phyloP scores from a whole-genome alignment of 1,140 invertebrate genomes.

The Zaprionus vittiger region DNA sequence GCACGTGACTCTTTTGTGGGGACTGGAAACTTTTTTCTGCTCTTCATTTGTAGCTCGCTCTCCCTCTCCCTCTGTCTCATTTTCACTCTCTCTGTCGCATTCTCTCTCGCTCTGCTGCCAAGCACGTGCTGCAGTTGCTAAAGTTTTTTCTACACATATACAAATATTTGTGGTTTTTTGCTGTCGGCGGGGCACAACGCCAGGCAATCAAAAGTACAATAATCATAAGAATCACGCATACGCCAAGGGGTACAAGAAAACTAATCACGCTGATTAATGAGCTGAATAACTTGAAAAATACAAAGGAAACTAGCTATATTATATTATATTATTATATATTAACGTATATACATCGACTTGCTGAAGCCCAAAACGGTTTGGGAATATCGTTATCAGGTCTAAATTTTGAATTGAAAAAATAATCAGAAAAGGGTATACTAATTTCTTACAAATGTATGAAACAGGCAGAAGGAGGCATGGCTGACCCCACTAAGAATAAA shows the following conservation, averaged over 20 bases:
- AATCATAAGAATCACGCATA: slow-evolving; percentile 65
- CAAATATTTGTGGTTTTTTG: slow-evolving; percentile 18
- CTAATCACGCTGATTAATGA: slow-evolving; percentile 20
- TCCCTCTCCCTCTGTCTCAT: background rate
- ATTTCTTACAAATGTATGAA: too few relatives aligned
- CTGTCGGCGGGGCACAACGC: slow-evolving; percentile 11
- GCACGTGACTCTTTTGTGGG: slow-evolving; percentile 71
- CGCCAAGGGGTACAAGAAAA: slow-evolving; percentile 18
- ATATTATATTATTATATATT: too few relatives aligned
- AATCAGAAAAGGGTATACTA: too few relatives aligned
- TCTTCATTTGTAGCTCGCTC: background rate
- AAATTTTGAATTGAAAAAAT: too few relatives aligned
- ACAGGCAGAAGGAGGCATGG: too few relatives aligned
- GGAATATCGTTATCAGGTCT: too few relatives aligned
- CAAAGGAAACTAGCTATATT: background rate
- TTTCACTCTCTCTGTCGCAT: background rate
- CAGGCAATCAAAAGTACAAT: slow-evolving; percentile 59
- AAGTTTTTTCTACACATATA: slow-evolving; percentile 46
- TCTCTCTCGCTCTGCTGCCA: background rate
- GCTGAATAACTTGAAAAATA: background rate
- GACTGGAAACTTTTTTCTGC: slow-evolving; percentile 50
- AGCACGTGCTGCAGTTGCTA: slow-evolving; percentile 69
- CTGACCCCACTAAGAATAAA: too few relatives aligned
- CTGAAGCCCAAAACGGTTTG: too few relatives aligned
- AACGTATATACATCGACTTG: background rate